Conservation (phyloP, 2,113 vertebrate species). For the Xiphophorus hellerii region DNA sequence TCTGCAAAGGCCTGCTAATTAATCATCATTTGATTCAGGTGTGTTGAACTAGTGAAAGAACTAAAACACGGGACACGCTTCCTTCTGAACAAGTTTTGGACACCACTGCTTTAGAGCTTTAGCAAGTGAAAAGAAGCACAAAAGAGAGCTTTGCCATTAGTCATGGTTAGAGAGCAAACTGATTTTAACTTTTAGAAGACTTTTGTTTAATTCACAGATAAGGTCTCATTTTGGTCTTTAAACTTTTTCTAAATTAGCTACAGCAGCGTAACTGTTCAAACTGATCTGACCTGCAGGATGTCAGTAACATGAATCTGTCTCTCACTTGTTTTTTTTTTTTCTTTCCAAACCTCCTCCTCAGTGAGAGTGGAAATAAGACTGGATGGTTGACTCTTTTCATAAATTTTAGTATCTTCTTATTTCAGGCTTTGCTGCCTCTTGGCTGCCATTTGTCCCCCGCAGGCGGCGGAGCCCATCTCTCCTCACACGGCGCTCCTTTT, state of each 20-base stretch:
- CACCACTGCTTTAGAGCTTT: not conserved
- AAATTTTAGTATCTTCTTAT: constrained; percentile 75
- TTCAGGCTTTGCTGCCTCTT: constrained; percentile 77
- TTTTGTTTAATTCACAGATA: not conserved
- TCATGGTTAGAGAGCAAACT: not conserved
- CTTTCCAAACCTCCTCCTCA: constrained; percentile 37
- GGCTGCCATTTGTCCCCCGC: constrained; percentile 70
- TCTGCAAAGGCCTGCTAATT: too few species aligned
- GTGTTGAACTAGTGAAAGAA: too few species aligned
- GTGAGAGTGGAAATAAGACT: constrained; percentile 62
- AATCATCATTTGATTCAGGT: too few species aligned
- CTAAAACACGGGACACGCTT: too few species aligned
- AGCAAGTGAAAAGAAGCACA: too few species aligned
- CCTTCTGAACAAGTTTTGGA: too few species aligned
- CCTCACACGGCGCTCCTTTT: constrained; percentile 55
- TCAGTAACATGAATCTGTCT: not conserved
- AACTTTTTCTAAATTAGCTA: not conserved
- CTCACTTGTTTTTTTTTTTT: not conserved
- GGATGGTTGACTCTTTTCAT: constrained; percentile 75
- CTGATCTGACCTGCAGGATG: constrained; percentile 1
- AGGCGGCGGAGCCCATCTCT: constrained; percentile 62
- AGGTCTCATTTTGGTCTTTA: not conserved
- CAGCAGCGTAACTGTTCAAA: not conserved
- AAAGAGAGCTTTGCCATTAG: not conserved
- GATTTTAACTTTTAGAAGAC: not conserved